Conservation (phyloP, 2,113 vertebrate genomes). For the Hystrix brachyura region DNA sequence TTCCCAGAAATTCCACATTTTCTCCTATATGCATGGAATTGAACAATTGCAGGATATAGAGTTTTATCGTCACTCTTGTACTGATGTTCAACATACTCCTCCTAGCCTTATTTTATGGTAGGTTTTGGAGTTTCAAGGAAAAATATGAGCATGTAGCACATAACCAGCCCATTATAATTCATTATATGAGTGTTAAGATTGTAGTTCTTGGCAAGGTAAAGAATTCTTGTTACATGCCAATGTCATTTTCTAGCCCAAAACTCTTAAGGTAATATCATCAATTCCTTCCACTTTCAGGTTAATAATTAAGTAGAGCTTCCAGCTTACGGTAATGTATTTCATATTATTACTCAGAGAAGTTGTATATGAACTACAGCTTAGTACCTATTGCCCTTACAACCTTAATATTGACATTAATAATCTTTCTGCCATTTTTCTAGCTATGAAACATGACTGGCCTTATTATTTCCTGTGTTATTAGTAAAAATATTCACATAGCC, state of each 20-base stretch:
- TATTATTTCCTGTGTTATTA: constrained; percentile 49
- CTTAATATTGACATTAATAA: constrained; percentile 67
- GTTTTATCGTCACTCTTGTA: constrained; percentile 9
- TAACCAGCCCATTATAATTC: constrained; percentile 55
- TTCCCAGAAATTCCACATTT: neutral
- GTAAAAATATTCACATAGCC: constrained; percentile 37
- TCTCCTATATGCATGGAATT: neutral
- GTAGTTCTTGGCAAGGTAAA: constrained; percentile 68
- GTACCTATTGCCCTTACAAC: constrained; percentile 59
- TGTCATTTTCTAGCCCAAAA: constrained; percentile 76
- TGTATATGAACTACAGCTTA: constrained; percentile 69
- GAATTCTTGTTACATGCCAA: constrained; percentile 42
- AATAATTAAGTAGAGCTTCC: constrained; percentile 75
- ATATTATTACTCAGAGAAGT: constrained; percentile 72
- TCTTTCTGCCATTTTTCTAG: constrained; percentile 52
- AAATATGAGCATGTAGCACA: constrained; percentile 60
- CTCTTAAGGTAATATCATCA: constrained; percentile 70
- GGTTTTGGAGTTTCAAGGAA: constrained; percentile 60
- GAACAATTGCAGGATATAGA: neutral
- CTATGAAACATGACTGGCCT: constrained; percentile 39
- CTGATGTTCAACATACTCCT: constrained; percentile 10
- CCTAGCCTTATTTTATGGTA: constrained; percentile 36
- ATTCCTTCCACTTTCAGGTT: constrained; percentile 74
- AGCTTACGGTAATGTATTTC: constrained; percentile 72
- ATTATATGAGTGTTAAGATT: constrained; percentile 73